Percentiles rank a stretch among this genome's conserved stretches.
Conservation (phyloP, 2,113 vertebrate genomes). For the Bubo bubo region DNA sequence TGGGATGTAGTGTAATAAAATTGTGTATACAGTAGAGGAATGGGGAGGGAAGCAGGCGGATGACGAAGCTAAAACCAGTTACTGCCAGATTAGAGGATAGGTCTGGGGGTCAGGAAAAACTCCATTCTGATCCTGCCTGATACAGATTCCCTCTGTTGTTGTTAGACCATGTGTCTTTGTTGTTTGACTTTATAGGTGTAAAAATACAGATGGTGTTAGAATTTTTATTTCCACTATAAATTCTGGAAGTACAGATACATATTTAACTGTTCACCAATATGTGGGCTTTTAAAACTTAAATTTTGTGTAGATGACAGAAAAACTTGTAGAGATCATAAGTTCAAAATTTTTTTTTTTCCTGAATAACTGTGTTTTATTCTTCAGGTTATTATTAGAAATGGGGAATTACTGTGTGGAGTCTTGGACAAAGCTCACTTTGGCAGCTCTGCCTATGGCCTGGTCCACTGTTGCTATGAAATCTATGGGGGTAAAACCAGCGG, state of each 20-base stretch:
- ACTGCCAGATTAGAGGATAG: background rate
- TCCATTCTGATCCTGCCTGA: background rate
- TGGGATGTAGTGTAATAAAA: background rate
- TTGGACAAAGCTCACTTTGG: slow-evolving; percentile 98
- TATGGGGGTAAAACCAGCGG: slow-evolving; percentile 92
- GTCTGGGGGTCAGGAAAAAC: background rate
- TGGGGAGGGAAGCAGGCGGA: background rate
- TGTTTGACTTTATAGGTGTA: background rate
- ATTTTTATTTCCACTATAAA: background rate
- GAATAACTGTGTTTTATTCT: background rate
- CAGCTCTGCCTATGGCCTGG: slow-evolving; percentile 92
- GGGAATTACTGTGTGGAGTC: slow-evolving; percentile 91
- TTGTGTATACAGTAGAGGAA: background rate
- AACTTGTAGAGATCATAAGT: background rate
- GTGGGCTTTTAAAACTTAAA: background rate
- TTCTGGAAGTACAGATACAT: background rate
- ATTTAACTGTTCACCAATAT: background rate
- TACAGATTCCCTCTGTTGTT: background rate
- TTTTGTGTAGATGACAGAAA: background rate
- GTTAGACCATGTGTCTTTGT: background rate
- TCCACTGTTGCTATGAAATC: slow-evolving; percentile 95
- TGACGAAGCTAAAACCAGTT: background rate
- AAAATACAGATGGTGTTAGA: background rate
- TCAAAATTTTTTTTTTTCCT: background rate
- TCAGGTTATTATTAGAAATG: slow-evolving; percentile 90